These are phyloP conservation scores for Drosophila nikananu DNA, from an alignment of 1,140 invertebrate species.

Conservation along the genomic window DNA sequence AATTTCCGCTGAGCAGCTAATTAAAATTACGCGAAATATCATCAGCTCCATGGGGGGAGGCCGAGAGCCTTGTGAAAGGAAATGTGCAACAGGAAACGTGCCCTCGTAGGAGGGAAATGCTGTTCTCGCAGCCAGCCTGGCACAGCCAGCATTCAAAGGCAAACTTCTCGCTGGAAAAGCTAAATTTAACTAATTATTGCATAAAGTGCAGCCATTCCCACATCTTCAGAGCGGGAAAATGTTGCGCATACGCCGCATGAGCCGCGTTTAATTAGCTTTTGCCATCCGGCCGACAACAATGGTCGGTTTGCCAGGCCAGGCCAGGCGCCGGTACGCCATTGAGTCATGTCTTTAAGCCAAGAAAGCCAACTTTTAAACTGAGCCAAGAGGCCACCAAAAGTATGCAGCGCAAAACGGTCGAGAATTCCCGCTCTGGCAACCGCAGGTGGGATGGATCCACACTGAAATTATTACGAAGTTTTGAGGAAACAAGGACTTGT, in stretches of 20 bases:
- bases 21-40: conserved; percentile 76
- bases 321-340: not conserved
- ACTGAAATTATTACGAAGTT: not conserved
- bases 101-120: conserved; percentile 56
- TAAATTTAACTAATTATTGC: conserved; percentile 19
- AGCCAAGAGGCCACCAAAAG: conserved; percentile 24
- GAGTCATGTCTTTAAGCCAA: not conserved
- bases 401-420: conserved; percentile 32
- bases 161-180: not conserved
- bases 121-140: conserved; percentile 10
- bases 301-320: not conserved
- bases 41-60: conserved; percentile 16
- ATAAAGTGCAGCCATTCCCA: conserved; percentile 13
- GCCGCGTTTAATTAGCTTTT: conserved; percentile 45
- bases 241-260: conserved; percentile 33
- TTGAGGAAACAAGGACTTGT: not conserved
- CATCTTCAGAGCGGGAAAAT: conserved; percentile 2
- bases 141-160: conserved; percentile 5
- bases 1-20: conserved; percentile 71
- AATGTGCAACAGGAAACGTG: conserved; percentile 66
- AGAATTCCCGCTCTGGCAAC: not conserved
- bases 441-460: conserved; percentile 4
- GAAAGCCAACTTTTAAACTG: not conserved
- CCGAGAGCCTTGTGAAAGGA: conserved; percentile 24
- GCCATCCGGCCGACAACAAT: conserved; percentile 28